phyloP scores from a whole-genome alignment of 2,888 invertebrate species.

The Hemithea aestivaria region DNA sequence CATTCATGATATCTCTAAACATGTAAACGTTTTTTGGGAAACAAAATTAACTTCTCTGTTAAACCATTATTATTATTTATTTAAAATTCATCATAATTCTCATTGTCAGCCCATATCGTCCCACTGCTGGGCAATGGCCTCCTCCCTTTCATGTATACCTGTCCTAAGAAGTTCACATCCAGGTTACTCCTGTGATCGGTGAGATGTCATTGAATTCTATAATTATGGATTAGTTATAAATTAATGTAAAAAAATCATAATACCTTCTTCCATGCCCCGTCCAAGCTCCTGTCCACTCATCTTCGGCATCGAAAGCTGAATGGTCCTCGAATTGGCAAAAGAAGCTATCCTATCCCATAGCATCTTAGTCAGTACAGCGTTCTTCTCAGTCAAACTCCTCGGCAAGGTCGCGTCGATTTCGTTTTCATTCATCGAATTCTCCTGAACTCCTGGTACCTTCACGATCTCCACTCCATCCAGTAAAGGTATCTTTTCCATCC shows the following conservation, averaged over 20 bases:
- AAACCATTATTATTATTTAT: no score
- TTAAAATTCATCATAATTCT: no score
- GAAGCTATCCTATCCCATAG: slow-evolving; percentile 84
- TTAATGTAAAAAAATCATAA: no score
- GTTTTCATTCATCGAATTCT: slow-evolving; percentile 79
- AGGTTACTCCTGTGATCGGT: no score
- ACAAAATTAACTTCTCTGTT: no score
- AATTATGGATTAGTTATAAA: no score
- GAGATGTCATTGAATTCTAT: slow-evolving; percentile 1
- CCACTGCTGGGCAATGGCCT: no score
- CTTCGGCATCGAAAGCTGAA: slow-evolving; percentile 88
- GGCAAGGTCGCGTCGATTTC: slow-evolving; percentile 85
- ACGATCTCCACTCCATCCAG: slow-evolving; percentile 84
- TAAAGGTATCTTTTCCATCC: slow-evolving; percentile 81
- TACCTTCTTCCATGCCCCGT: slow-evolving; percentile 88
- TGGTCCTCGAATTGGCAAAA: slow-evolving; percentile 85
- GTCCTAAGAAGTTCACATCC: no score
- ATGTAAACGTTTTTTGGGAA: no score
- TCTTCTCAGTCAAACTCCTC: slow-evolving; percentile 82
- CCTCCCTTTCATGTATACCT: no score
- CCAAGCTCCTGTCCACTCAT: slow-evolving; percentile 83
- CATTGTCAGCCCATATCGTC: no score
- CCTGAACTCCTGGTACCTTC: slow-evolving; percentile 67
- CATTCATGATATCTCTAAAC: no score
- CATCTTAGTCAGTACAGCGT: slow-evolving; percentile 83